These are phyloP conservation scores for Gasteruption jaculator DNA, from an alignment of 2,888 invertebrate species.

Conservation along the genomic window DNA sequence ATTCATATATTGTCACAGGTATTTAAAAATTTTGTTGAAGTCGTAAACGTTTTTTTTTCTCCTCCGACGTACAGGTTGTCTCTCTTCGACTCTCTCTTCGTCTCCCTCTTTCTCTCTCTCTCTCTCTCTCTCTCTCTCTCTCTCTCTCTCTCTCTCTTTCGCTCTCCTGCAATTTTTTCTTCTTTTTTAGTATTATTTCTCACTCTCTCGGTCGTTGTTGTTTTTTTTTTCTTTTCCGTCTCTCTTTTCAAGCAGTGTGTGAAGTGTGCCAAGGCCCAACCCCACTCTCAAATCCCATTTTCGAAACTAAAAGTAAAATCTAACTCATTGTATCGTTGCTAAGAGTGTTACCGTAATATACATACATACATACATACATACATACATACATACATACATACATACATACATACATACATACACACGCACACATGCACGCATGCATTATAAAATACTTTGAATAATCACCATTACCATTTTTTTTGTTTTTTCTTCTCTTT, in stretches of 20 bases:
- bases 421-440: too few species aligned
- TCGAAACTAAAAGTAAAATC: slow-evolving; percentile 53
- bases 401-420: too few species aligned
- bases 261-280: slow-evolving; percentile 49
- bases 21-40: too few species aligned
- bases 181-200: too few species aligned
- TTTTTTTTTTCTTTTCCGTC: slow-evolving; percentile 12
- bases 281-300: slow-evolving; percentile 46
- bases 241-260: slow-evolving; percentile 33
- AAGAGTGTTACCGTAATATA: slow-evolving; percentile 37
- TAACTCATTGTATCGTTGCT: slow-evolving; percentile 47
- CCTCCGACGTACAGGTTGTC: too few species aligned
- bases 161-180: neutral
- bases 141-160: slow-evolving; percentile 9
- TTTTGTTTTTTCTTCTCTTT: too few species aligned
- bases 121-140: slow-evolving; percentile 19
- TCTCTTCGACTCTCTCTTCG: slow-evolving; percentile 3
- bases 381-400: too few species aligned
- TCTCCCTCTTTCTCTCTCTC: slow-evolving; percentile 17
- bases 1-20: too few species aligned
- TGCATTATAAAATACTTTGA: too few species aligned
- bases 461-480: too few species aligned
- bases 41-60: too few species aligned
- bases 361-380: too few species aligned
- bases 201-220: slow-evolving; percentile 19